phyloP scores from a whole-genome alignment of 2,888 invertebrate genomes.

The Epinotia brunnichana region DNA sequence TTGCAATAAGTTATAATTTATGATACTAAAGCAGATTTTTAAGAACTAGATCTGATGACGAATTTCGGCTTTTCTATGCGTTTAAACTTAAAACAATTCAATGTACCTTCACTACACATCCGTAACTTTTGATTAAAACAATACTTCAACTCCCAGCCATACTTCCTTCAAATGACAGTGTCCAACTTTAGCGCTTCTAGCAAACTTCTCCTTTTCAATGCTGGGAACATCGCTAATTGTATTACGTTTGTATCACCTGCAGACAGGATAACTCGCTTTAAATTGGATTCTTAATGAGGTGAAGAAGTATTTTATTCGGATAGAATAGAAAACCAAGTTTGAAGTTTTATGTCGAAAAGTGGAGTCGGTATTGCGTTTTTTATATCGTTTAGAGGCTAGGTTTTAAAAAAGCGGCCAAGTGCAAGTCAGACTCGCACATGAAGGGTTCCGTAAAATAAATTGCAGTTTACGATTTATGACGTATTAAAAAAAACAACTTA shows the following conservation, averaged over 20 bases:
- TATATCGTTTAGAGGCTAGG: not conserved
- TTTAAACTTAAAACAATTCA: slow-evolving; percentile 15
- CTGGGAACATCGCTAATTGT: slow-evolving; percentile 69
- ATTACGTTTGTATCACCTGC: slow-evolving; percentile 80
- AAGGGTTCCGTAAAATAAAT: no score
- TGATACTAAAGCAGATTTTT: no score
- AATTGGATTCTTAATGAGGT: slow-evolving; percentile 79
- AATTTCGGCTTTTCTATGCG: slow-evolving; percentile 1
- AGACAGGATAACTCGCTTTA: slow-evolving; percentile 67
- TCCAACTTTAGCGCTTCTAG: slow-evolving; percentile 33
- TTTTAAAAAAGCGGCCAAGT: no score
- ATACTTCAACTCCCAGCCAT: slow-evolving; percentile 22
- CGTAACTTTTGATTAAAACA: slow-evolving; percentile 35
- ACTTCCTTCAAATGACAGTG: slow-evolving; percentile 28
- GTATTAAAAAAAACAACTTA: no score
- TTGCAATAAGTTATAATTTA: no score
- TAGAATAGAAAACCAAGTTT: slow-evolving; percentile 45
- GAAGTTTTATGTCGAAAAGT: slow-evolving; percentile 7
- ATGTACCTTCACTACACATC: slow-evolving; percentile 20
- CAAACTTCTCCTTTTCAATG: slow-evolving; percentile 13
- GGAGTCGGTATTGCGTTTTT: not conserved
- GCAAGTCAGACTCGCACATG: no score
- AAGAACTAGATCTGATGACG: not conserved
- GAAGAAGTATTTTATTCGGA: slow-evolving; percentile 70
- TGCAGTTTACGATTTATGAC: no score